These are phyloP conservation scores for Actinostola sp. DNA, from an alignment of 92 coral and sea anemone species.

Conservation along the genomic window DNA sequence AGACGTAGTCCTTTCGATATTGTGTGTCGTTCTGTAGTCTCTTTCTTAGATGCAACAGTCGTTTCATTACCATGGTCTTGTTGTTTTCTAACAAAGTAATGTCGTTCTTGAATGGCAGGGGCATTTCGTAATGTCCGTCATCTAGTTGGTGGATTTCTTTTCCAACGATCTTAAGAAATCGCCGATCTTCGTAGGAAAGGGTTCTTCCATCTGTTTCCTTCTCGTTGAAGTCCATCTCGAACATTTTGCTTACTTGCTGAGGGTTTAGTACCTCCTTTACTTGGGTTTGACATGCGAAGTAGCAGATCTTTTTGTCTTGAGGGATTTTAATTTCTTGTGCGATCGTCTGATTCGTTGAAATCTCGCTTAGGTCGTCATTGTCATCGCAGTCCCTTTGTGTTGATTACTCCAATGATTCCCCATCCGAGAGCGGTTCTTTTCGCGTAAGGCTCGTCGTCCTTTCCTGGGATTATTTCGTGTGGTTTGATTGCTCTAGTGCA, in stretches of 20 bases:
- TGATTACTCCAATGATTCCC: not conserved
- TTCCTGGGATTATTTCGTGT: constrained; percentile 28
- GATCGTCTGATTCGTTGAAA: not conserved
- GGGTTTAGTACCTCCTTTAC: constrained; percentile 28
- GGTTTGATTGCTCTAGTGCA: constrained; percentile 26
- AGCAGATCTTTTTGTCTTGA: constrained; percentile 6
- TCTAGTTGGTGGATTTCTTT: constrained; percentile 32
- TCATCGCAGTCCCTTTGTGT: too few species aligned
- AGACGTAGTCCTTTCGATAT: constrained; percentile 30
- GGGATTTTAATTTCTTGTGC: not conserved
- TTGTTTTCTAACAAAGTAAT: constrained; percentile 1
- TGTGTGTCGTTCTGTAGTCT: constrained; percentile 23
- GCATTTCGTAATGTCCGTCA: too few species aligned
- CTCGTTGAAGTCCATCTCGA: constrained; percentile 42
- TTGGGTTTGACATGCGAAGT: constrained; percentile 10
- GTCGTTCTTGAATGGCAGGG: constrained; percentile 16
- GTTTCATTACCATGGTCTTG: constrained; percentile 28
- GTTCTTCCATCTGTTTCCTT: constrained; percentile 1
- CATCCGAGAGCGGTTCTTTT: too few species aligned
- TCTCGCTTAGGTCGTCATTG: not conserved
- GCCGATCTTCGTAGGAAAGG: constrained; percentile 34
- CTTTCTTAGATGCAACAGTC: constrained; percentile 40
- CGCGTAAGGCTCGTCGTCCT: too few species aligned
- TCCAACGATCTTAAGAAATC: constrained; percentile 14
- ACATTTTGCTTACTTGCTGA: constrained; percentile 10